Base-by-base conservation (phyloP, 1,140 invertebrate genomes). In the Atta cephalotes region DNA sequence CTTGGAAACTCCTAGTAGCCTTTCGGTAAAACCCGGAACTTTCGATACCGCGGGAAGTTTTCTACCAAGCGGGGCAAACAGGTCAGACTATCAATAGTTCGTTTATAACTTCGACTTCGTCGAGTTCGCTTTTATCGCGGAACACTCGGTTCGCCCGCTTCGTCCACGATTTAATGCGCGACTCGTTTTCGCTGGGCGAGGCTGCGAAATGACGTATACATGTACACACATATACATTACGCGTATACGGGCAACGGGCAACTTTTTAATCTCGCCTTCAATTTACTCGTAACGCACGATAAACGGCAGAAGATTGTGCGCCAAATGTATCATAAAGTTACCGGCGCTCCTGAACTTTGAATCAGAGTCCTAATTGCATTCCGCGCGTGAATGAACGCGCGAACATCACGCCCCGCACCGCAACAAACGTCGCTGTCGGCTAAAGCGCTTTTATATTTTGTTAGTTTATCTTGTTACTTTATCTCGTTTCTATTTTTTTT, bases 191-290 rank as follows among this genome's bases (percentile, higher is more conserved):
- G 10, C 60, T 39, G 31, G 49, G 49, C 74, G 60, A 14, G 25
- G 60, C n/a, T 66, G 21, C 49, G 49, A 78, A 65, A 79, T 25
- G 45, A 39, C 39, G 66, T 70, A 28, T 70, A 10, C 16, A 63
- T 16, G 28, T 51, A 28, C 45, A n/a, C 39, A 28, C 7, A 9
- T 31, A 60, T 21, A 62, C 35, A 62, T 21, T 45, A 45, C 39
- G 28, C n/a, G 60, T 25, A 35, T n/a, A 31, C 31, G 31, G 18
- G 71, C 28, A 60, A 35, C 74, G 16, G 58, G 62, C 31, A 85
- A 85, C 72, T 85, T 85, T 85, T 85, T 79, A 85, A 85, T 85
- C 82, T 84, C 60, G 82, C 82, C 63, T 78, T 77, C 74, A 85
- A 70, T 79, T 85, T 85, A 85, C 60, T 49, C 60, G 60, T 79